These are phyloP conservation scores for Drosophila neocordata DNA, from an alignment of 1,140 invertebrate genomes.

Conservation along the genomic window DNA sequence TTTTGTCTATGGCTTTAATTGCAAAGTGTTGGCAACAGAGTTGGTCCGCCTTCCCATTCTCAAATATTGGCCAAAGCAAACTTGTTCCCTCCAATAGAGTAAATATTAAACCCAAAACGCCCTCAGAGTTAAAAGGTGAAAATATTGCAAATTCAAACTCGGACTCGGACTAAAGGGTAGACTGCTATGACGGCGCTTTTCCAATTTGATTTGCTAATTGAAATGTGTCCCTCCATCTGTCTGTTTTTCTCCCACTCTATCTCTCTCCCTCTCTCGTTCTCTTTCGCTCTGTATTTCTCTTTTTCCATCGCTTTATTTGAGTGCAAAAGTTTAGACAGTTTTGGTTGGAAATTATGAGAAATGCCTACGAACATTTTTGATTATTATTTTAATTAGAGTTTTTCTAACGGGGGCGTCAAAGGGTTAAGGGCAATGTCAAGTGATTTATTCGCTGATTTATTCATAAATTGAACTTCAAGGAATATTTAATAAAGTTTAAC, in stretches of 20 bases:
- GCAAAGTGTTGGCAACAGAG: constrained; percentile 23
- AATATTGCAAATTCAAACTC: constrained; percentile 26
- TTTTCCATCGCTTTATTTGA: too few relatives aligned
- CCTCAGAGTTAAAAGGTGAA: constrained; percentile 45
- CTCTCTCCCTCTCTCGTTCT: not conserved
- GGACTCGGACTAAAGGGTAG: not conserved
- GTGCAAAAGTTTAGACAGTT: constrained; percentile 14
- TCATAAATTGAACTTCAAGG: constrained; percentile 49
- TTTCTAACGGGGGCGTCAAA: not conserved
- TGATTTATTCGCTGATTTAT: constrained; percentile 52
- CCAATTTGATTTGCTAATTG: constrained; percentile 76
- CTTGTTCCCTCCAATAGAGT: not conserved
- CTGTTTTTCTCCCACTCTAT: not conserved
- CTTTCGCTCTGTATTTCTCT: too few relatives aligned
- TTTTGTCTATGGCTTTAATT: constrained; percentile 53
- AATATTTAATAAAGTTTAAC: constrained; percentile 33
- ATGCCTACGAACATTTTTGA: constrained; percentile 1
- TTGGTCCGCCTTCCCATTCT: constrained; percentile 10
- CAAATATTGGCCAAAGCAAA: not conserved
- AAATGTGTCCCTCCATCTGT: constrained; percentile 41
- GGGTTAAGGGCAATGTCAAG: constrained; percentile 8
- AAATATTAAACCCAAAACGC: constrained; percentile 21
- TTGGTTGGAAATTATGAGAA: not conserved
- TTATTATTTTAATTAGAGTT: constrained; percentile 60
- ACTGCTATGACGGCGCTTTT: constrained; percentile 5